Evolutionary conservation across 2,113 vertebrate species (phyloP).

Genomic region (Macrotus californicus): DNA sequence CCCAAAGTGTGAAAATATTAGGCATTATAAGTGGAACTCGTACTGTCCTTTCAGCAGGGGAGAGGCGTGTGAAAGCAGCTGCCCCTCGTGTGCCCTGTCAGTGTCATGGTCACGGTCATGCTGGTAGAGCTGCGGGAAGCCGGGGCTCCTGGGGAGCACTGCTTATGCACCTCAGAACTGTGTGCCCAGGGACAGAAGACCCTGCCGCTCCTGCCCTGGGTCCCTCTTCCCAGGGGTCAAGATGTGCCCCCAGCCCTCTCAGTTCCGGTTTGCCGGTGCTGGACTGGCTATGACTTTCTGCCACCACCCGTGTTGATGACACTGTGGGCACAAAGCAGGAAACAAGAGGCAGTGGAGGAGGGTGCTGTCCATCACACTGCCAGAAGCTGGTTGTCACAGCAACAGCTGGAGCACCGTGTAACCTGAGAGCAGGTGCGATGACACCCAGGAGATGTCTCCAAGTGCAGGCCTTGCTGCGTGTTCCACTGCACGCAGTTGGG

Average conservation of each 20-base stretch:
- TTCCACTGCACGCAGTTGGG: not conserved
- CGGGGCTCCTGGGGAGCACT: not conserved
- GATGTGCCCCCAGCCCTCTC: not conserved
- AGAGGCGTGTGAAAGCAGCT: not conserved
- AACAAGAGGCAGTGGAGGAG: not conserved
- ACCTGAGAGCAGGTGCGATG: not conserved
- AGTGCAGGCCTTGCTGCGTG: not conserved
- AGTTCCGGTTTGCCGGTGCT: not conserved
- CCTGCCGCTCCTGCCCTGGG: not conserved
- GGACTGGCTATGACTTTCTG: not conserved
- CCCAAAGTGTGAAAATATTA: not conserved
- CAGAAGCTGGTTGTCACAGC: conserved; percentile 37
- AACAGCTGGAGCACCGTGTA: not conserved
- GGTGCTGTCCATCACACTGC: not conserved
- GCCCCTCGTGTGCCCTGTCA: not conserved
- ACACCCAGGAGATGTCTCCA: conserved; percentile 8
- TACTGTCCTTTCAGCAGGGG: not conserved
- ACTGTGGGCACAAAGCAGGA: not conserved
- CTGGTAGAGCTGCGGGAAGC: not conserved
- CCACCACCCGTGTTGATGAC: not conserved
- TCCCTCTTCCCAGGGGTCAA: not conserved
- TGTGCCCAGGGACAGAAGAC: not conserved
- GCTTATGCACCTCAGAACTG: not conserved
- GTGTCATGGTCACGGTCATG: not conserved
- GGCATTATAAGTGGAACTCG: not conserved